Base-by-base conservation (phyloP, 2,797 vertebrate species). In the Gymnothorax reevesii region DNA sequence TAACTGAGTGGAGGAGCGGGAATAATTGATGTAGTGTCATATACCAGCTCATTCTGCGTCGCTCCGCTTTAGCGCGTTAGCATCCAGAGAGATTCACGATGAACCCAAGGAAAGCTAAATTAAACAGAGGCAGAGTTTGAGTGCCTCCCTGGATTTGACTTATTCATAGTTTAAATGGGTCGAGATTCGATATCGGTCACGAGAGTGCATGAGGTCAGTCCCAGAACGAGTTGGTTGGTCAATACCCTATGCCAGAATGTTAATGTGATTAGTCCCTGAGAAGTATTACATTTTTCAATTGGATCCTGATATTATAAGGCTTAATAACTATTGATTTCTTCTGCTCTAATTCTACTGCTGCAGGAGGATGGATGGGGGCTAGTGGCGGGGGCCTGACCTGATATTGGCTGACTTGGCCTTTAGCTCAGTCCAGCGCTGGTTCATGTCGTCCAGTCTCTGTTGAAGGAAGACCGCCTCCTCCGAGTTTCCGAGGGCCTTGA, bases 391-490 rank as follows among this genome's bases (percentile, higher is more conserved):
- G 20, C 80, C 90, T 88, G 86, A 97, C 98, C 98, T 96, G 92
- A 99, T 99, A 89, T 96, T 99, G 85, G 97, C 96, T 0, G 98
- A 99, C 90, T 99, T 99, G 0, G 95, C 92, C 91, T 98, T 99
- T 87, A 99, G 94, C 88, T 99, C 98, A 0, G 96, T 98, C 98
- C 99, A 99, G 86, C 99, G 97, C 79, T 99, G 99, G 94, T 99
- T 99, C 99, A 99, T 99, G 92, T 99, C 98, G 89, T 99, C 98
- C 89, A 99, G 96, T 60, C 98, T 95, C 90, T 99, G 97, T 82
- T 99, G 99, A 79, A 99, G 97, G 88, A 99, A 95, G 75, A 96
- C 95, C 0, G 97, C 97, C 92, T 99, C 98, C 84, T 99, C 98
- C 0, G 98, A 98, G 91, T 95, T 98, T 83, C 98, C 98, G 93